Evolutionary conservation across 2,888 invertebrate species (phyloP).

Genomic region (Limenitis camilla): DNA sequence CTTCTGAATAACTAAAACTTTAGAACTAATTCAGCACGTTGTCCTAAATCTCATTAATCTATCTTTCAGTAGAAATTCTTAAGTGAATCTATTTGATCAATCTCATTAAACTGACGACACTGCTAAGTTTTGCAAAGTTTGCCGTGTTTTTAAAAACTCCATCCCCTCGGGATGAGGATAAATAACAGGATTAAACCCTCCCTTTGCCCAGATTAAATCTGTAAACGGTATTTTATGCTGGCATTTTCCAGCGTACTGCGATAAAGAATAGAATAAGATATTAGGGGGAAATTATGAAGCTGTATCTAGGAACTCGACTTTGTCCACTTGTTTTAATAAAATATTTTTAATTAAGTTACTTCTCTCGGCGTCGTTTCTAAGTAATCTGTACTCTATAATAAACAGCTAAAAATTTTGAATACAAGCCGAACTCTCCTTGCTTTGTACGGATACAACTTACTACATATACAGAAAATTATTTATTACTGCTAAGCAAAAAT

Average conservation of each 20-base stretch:
- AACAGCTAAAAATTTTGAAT: no score
- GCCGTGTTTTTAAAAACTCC: constrained; percentile 33
- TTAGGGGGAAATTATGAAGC: background rate
- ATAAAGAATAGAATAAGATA: background rate
- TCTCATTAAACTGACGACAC: constrained; percentile 49
- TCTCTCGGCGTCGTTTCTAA: background rate
- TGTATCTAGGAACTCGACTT: no score
- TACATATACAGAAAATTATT: no score
- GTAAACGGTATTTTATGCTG: constrained; percentile 6
- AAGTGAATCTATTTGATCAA: constrained; percentile 42
- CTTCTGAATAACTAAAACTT: no score
- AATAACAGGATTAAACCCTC: constrained; percentile 29
- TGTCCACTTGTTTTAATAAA: background rate
- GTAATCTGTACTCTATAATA: no score
- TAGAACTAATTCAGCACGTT: background rate
- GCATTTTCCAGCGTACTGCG: background rate
- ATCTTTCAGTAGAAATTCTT: constrained; percentile 25
- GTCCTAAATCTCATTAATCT: constrained; percentile 5
- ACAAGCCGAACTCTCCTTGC: no score
- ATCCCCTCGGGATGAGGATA: constrained; percentile 26
- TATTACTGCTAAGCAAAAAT: no score
- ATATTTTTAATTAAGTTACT: background rate
- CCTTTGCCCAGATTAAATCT: constrained; percentile 21
- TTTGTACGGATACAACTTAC: no score
- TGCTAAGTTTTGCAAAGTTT: constrained; percentile 29